Conservation (phyloP, 2,797 vertebrate genomes). For the Ptychadena robeensis region DNA sequence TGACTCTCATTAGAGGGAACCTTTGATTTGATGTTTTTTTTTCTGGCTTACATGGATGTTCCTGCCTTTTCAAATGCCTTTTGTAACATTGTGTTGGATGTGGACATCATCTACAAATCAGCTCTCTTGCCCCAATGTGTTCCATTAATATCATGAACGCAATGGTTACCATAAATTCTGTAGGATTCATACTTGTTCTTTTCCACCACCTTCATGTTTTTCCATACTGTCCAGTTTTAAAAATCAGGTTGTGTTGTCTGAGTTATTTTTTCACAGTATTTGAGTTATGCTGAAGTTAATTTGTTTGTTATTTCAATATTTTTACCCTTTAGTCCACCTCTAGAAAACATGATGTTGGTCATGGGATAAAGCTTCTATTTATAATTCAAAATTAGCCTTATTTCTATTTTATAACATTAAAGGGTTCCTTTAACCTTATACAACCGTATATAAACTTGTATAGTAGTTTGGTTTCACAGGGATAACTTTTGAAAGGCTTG, state of each 20-base stretch:
- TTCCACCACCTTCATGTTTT: not conserved
- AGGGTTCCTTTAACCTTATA: not conserved
- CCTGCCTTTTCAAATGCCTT: slow-evolving; percentile 4
- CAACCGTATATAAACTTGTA: not conserved
- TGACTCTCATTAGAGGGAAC: too few species aligned
- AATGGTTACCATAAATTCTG: slow-evolving; percentile 30
- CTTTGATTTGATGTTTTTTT: too few species aligned
- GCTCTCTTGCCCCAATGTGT: slow-evolving; percentile 36
- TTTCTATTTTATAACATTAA: not conserved
- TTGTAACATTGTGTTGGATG: slow-evolving; percentile 23
- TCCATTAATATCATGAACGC: too few species aligned
- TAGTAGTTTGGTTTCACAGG: too few species aligned
- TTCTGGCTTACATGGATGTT: too few species aligned
- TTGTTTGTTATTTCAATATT: not conserved
- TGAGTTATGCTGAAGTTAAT: not conserved
- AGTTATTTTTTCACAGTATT: not conserved
- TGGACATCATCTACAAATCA: slow-evolving; percentile 19
- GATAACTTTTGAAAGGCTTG: not conserved
- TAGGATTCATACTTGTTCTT: not conserved
- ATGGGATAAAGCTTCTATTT: not conserved
- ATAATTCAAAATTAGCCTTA: too few species aligned
- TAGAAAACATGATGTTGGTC: not conserved
- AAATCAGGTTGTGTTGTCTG: not conserved
- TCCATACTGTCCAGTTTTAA: not conserved
- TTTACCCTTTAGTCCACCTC: too few species aligned